phyloP scores from a whole-genome alignment of 1,140 invertebrate species.

The Trichogramma pretiosum region DNA sequence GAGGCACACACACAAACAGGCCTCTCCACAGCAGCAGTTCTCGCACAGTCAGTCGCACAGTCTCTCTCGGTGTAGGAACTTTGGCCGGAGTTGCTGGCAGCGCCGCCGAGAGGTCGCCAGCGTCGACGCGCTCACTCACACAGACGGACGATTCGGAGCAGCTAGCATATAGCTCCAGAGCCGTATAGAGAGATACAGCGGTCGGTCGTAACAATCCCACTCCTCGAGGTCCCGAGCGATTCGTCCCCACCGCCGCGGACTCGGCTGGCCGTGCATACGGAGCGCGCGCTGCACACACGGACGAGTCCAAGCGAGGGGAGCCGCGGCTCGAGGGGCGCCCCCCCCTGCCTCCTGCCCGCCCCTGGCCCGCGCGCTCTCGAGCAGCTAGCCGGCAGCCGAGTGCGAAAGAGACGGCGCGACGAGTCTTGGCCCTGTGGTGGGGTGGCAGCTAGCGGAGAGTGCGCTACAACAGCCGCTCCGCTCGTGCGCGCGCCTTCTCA shows the following conservation, averaged over 20 bases:
- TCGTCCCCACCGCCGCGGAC: constrained; percentile 20
- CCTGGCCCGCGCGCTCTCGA: background rate
- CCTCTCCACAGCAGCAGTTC: too few species aligned
- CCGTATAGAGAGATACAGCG: constrained; percentile 12
- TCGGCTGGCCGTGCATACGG: constrained; percentile 21
- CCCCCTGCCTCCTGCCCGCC: background rate
- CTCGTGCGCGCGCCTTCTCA: constrained; percentile 38
- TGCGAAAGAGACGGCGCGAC: background rate
- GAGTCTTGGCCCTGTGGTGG: background rate
- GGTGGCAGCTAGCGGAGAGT: background rate
- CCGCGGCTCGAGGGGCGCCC: constrained; percentile 33
- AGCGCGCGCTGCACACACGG: constrained; percentile 23
- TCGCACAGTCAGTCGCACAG: constrained; percentile 11
- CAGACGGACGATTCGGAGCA: constrained; percentile 24
- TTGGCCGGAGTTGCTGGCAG: too few species aligned
- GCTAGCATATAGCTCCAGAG: constrained; percentile 30
- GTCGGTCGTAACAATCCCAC: too few species aligned
- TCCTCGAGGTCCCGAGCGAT: too few species aligned
- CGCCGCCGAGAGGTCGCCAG: too few species aligned
- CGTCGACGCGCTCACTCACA: constrained; percentile 21
- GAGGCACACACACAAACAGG: background rate
- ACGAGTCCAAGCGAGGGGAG: constrained; percentile 42
- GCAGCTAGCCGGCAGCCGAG: background rate
- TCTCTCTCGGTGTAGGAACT: too few species aligned
- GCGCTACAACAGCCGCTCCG: constrained; percentile 11